These are phyloP conservation scores for Euplagia quadripunctaria DNA, from an alignment of 2,888 invertebrate species.

Conservation along the genomic window DNA sequence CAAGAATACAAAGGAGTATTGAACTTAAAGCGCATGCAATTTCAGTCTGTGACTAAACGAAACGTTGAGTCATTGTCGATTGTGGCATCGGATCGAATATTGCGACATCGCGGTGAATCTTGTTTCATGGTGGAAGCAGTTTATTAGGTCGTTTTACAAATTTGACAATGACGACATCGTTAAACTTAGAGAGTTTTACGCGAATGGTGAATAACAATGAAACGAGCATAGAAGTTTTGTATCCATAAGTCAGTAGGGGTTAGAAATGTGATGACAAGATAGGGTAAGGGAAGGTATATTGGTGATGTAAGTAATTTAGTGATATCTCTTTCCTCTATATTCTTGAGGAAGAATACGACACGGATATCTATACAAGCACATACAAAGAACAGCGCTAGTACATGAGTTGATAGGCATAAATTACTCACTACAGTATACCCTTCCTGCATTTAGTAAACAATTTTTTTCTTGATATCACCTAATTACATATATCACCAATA, in stretches of 20 bases:
- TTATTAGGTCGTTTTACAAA: neutral
- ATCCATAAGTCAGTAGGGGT: neutral
- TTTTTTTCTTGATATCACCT: no score
- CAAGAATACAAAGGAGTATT: neutral
- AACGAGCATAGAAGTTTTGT: neutral
- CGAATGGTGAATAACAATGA: neutral
- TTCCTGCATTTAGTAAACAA: no score
- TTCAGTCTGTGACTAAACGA: neutral
- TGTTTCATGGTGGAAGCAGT: neutral
- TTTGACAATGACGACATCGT: neutral
- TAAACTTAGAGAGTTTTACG: neutral
- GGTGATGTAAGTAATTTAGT: no score
- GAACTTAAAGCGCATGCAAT: conserved; percentile 1
- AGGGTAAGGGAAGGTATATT: no score
- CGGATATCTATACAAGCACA: no score
- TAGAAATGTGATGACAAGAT: no score
- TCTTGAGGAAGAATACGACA: no score
- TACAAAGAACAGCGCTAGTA: no score
- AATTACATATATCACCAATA: no score
- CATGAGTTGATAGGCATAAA: no score
- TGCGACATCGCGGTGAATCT: conserved; percentile 7
- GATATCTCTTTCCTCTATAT: no score
- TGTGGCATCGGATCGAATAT: neutral
- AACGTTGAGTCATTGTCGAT: conserved; percentile 2
- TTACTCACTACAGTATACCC: no score